Evolutionary conservation across 2,797 vertebrate species (phyloP).

Genomic region (Platyrinchus mystaceus): DNA sequence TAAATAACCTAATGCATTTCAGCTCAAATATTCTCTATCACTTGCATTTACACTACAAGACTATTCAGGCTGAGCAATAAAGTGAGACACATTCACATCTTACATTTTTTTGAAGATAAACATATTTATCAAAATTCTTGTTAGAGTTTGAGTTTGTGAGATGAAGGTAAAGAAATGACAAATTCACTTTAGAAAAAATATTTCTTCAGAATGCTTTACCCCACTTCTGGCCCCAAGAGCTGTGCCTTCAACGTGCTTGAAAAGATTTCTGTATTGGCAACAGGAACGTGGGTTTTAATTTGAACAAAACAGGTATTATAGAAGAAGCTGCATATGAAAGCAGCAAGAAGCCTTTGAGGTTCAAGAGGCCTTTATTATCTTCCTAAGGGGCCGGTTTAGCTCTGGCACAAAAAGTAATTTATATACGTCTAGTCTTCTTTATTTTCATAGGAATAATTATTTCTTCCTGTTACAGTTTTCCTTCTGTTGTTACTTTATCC

Average conservation of each 20-base stretch:
- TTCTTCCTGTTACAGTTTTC: conserved; percentile 18
- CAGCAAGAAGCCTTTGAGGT: conserved; percentile 34
- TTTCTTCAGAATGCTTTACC: not conserved
- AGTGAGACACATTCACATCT: not conserved
- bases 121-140: not conserved
- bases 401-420: not conserved
- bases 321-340: conserved; percentile 24
- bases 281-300: conserved; percentile 29
- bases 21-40: not conserved
- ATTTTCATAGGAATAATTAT: conserved; percentile 29
- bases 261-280: conserved; percentile 24
- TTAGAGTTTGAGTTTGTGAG: not conserved
- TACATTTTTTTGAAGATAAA: not conserved
- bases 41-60: not conserved
- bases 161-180: not conserved
- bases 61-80: not conserved
- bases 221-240: not conserved
- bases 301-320: conserved; percentile 49
- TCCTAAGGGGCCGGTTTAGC: conserved; percentile 40
- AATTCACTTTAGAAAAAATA: not conserved
- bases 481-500: not conserved
- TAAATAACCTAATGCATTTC: not conserved
- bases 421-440: not conserved
- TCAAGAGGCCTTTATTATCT: conserved; percentile 39
- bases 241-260: not conserved